phyloP scores from a whole-genome alignment of 2,797 vertebrate genomes.

The Otus scops region DNA sequence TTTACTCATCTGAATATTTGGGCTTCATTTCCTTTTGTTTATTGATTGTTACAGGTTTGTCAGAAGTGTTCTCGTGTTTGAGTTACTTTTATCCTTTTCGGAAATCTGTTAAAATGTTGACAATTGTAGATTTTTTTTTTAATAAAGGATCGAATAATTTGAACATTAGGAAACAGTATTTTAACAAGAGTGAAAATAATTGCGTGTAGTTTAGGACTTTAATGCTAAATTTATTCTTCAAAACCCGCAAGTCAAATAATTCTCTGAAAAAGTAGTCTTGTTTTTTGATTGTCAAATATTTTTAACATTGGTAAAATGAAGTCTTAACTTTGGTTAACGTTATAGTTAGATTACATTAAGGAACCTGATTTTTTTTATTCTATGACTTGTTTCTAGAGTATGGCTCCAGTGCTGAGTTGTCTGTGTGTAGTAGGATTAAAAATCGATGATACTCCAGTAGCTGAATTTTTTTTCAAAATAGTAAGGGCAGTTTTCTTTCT shows the following conservation, averaged over 20 bases:
- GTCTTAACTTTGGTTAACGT: not conserved
- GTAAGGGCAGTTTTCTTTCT: not conserved
- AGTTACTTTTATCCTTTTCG: not conserved
- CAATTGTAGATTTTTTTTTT: not conserved
- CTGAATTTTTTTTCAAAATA: not conserved
- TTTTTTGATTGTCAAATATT: not conserved
- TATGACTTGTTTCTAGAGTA: not conserved
- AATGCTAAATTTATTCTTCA: not conserved
- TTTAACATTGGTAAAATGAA: not conserved
- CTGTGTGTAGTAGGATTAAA: not conserved
- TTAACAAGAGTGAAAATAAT: not conserved
- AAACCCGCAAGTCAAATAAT: not conserved
- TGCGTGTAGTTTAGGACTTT: not conserved
- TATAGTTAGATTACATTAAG: not conserved
- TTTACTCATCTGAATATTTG: not conserved
- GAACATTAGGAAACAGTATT: not conserved
- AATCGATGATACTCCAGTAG: not conserved
- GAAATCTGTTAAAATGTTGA: not conserved
- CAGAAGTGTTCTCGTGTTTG: not conserved
- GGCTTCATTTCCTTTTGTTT: not conserved
- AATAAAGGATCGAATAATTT: not conserved
- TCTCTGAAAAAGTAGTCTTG: not conserved
- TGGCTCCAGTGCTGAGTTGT: not conserved
- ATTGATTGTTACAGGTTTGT: not conserved
- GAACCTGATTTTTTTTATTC: not conserved